These are phyloP conservation scores for Brachyopa scutellaris DNA, from an alignment of 2,888 invertebrate species.

Conservation along the genomic window DNA sequence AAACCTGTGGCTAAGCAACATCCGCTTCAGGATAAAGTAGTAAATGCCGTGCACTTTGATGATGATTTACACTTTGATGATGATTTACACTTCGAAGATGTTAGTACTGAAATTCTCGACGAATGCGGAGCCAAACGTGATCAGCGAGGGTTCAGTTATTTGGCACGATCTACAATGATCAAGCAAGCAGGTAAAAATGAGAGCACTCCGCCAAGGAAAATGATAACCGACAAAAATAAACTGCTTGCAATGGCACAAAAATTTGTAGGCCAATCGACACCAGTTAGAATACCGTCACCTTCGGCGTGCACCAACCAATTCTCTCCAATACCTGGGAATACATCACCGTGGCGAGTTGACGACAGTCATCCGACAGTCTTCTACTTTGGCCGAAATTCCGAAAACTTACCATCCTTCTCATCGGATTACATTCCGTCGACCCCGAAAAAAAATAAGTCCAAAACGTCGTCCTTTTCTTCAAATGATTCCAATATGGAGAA, in stretches of 20 bases:
- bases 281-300: constrained; percentile 72
- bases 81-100: constrained; percentile 4
- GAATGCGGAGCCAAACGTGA: background rate
- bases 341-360: constrained; percentile 79
- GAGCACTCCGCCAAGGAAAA: constrained; percentile 50
- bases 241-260: constrained; percentile 76
- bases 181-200: constrained; percentile 74
- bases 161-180: constrained; percentile 77
- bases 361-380: constrained; percentile 77
- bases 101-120: background rate
- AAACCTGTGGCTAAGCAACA: background rate
- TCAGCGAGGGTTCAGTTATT: constrained; percentile 74
- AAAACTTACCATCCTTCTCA: constrained; percentile 79
- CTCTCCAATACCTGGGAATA: constrained; percentile 75
- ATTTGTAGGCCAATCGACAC: constrained; percentile 77
- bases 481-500: constrained; percentile 79
- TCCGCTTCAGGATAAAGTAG: background rate
- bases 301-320: constrained; percentile 27
- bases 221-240: constrained; percentile 65
- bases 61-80: constrained; percentile 26
- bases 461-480: constrained; percentile 72
- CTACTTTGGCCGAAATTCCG: constrained; percentile 77
- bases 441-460: constrained; percentile 72
- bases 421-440: constrained; percentile 78
- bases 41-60: background rate